These are phyloP conservation scores for Todiramphus saurophagus DNA, from an alignment of 2,113 vertebrate species.

Conservation along the genomic window DNA sequence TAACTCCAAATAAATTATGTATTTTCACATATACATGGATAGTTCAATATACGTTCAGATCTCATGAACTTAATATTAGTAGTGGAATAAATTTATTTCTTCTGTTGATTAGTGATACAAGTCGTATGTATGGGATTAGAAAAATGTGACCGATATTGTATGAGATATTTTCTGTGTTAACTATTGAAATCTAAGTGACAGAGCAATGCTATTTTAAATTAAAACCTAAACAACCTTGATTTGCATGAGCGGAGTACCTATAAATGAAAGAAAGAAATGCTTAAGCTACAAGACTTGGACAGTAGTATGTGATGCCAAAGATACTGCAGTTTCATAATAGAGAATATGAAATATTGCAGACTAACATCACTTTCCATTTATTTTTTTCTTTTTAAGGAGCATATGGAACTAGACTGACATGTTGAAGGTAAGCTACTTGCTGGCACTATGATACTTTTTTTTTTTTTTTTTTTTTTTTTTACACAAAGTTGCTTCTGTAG, in stretches of 20 bases:
- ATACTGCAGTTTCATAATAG: neutral
- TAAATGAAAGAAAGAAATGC: neutral
- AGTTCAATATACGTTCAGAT: neutral
- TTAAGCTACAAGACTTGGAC: neutral
- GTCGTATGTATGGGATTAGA: accelerated
- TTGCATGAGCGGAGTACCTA: neutral
- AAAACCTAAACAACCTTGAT: neutral
- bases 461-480: neutral
- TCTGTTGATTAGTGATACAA: neutral
- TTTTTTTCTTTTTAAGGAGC: neutral
- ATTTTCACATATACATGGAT: neutral
- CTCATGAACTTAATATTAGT: neutral
- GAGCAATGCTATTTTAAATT: neutral
- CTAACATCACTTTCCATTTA: neutral
- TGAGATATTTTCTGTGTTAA: neutral
- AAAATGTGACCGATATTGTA: neutral
- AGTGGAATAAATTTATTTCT: neutral
- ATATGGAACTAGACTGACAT: neutral
- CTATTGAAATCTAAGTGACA: neutral
- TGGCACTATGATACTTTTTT: neutral
- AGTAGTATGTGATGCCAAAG: neutral
- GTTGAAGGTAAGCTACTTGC: neutral
- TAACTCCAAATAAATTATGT: neutral
- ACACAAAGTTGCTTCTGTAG: neutral
- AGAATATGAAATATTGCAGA: neutral